Evolutionary conservation across 2,888 invertebrate species (phyloP).

Genomic region (Pseudoips prasinana): DNA sequence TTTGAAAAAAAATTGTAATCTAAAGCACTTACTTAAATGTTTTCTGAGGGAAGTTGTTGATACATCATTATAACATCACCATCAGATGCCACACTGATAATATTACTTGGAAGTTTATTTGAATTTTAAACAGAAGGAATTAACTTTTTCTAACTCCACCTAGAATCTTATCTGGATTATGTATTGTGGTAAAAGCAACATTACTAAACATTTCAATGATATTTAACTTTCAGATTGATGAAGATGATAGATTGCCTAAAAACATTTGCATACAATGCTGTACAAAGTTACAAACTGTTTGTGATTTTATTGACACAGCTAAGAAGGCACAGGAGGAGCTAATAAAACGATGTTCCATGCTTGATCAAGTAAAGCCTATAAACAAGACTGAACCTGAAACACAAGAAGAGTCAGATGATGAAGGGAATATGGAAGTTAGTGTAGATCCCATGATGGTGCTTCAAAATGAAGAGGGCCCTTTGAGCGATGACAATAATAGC

Average conservation of each 20-base stretch:
- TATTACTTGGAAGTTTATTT: no score
- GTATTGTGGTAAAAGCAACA: no score
- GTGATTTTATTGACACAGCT: conserved; percentile 85
- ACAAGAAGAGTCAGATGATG: conserved; percentile 37
- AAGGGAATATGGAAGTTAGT: conserved; percentile 82
- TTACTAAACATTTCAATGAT: no score
- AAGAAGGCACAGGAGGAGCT: conserved; percentile 84
- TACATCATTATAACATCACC: no score
- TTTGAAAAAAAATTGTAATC: no score
- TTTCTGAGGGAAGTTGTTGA: no score
- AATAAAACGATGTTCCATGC: conserved; percentile 50
- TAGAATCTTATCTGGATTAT: no score
- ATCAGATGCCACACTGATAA: no score
- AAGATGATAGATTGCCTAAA: conserved; percentile 86
- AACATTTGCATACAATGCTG: conserved; percentile 85
- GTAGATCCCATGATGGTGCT: conserved; percentile 87
- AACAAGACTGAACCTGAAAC: conserved; percentile 25
- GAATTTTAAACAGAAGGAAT: no score
- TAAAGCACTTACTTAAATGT: no score
- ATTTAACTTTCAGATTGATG: conserved; percentile 76
- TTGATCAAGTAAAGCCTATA: conserved; percentile 65
- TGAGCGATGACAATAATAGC: conserved; percentile 24
- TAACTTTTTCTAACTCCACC: no score
- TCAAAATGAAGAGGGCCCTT: conserved; percentile 76
- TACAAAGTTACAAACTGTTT: conserved; percentile 84